Base-by-base conservation (phyloP, 2,888 invertebrate species). In the Andrena bicolor region DNA sequence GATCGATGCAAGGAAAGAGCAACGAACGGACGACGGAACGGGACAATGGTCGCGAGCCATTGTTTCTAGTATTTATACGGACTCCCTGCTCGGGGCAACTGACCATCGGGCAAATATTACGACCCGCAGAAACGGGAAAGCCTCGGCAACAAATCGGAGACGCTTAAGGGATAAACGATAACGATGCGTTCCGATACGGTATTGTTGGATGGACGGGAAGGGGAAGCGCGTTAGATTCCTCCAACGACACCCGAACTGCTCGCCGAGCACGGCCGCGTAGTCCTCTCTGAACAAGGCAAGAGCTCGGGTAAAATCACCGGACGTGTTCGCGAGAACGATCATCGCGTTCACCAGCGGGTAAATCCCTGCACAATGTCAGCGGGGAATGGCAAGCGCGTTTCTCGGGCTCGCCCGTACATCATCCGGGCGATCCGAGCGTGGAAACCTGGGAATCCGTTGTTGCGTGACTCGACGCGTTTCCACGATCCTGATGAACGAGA, bases 381-480 rank as follows among this genome's bases (percentile, higher is more conserved):
- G 35, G 3, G n/a, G 61, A 63, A 63, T n/a, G 58, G 26, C 20
- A 63, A 16, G 26, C 28, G 60, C 23, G 64, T 68, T 35, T 26
- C 35, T 53, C 35, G 20, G 70, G 58, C 28, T 35, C 53, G 41
- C 30, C 13, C 75, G 75, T 82, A 75, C 74, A 71, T 82, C 78
- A 82, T 61, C 78, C 70, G 51, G 26, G 70, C 66, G 81, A 76
- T 68, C 65, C 28, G 61, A 56, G 65, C 60, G 82, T 51, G 76
- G 75, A 76, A 49, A 76, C 26, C 48, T 35, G 58, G 69, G 70
- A 51, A 10, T 41, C 30, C 70, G 61, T 56, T 23, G 65, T 70
- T 53, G 71, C 70, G 49, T 68, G 66, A 60, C 58, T 60, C 49
- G 61, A 28, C 53, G 60, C 53, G 61, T 69, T 69, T 69, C 41